Conservation (phyloP, 2,797 vertebrate genomes). For the Dendrocincla tyrannina region DNA sequence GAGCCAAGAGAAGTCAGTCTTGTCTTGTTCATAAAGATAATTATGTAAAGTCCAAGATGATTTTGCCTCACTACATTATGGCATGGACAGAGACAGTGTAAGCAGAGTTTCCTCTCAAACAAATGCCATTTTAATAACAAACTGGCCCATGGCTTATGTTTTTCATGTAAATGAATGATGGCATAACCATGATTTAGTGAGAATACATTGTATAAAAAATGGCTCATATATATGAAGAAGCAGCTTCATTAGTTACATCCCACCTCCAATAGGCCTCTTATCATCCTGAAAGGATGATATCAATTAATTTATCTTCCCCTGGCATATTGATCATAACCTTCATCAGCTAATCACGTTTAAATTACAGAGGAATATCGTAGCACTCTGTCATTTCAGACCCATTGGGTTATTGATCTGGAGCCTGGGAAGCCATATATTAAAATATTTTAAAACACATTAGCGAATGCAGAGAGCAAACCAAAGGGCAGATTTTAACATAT, state of each 20-base stretch:
- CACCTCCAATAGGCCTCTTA: slow-evolving; percentile 72
- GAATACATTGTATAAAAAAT: slow-evolving; percentile 63
- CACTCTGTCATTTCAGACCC: slow-evolving; percentile 77
- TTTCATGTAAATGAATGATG: slow-evolving; percentile 65
- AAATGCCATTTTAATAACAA: slow-evolving; percentile 49
- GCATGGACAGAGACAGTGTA: neutral
- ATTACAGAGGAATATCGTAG: slow-evolving; percentile 75
- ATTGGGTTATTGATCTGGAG: slow-evolving; percentile 75
- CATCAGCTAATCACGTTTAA: slow-evolving; percentile 80
- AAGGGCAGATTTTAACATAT: slow-evolving; percentile 25
- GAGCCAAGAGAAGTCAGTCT: neutral
- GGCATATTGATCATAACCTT: slow-evolving; percentile 78
- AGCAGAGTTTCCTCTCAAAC: slow-evolving; percentile 11
- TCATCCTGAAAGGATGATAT: slow-evolving; percentile 78
- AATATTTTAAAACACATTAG: slow-evolving; percentile 62
- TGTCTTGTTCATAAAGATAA: neutral
- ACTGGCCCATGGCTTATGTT: slow-evolving; percentile 30
- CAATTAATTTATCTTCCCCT: slow-evolving; percentile 79
- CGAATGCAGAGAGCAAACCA: slow-evolving; percentile 39
- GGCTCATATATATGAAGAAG: slow-evolving; percentile 41
- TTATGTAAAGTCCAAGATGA: neutral
- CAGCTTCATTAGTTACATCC: slow-evolving; percentile 76
- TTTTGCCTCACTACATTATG: neutral
- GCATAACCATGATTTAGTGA: slow-evolving; percentile 61
- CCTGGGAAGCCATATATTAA: slow-evolving; percentile 51